Conservation (phyloP, 2,888 invertebrate genomes). For the Chloromyia formosa region DNA sequence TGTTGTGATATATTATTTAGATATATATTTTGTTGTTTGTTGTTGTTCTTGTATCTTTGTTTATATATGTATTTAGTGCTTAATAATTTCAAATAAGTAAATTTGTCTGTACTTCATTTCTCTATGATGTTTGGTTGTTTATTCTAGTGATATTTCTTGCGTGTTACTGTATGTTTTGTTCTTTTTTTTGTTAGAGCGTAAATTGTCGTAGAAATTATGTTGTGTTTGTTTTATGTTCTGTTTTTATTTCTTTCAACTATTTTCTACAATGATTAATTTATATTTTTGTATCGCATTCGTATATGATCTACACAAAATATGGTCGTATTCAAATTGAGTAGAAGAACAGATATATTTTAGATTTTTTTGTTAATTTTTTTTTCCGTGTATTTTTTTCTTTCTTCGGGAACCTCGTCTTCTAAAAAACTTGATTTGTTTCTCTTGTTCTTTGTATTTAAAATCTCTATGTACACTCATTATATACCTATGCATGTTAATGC, state of each 20-base stretch:
- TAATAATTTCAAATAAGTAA: slow-evolving; percentile 12
- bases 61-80: slow-evolving; percentile 12
- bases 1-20: slow-evolving; percentile 46
- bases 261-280: slow-evolving; percentile 27
- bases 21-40: slow-evolving; percentile 50
- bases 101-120: slow-evolving; percentile 22
- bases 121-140: slow-evolving; percentile 24
- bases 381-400: too few relatives aligned
- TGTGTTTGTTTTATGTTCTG: neutral
- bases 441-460: slow-evolving; percentile 9
- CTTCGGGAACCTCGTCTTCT: too few relatives aligned
- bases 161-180: slow-evolving; percentile 13
- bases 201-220: slow-evolving; percentile 16
- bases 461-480: slow-evolving; percentile 19
- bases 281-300: slow-evolving; percentile 2
- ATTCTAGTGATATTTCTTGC: slow-evolving; percentile 42
- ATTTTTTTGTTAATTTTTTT: too few relatives aligned
- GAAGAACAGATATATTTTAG: neutral
- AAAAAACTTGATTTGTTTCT: too few relatives aligned
- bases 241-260: neutral
- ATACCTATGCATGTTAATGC: neutral
- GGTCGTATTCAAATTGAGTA: slow-evolving; percentile 26
- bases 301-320: slow-evolving; percentile 33
- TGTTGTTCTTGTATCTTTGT: slow-evolving; percentile 46
- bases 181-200: slow-evolving; percentile 25